A percentile compares a stretch with the other conserved stretches of the same genome.
Conservation (phyloP, 2,888 invertebrate genomes). For the Timandra comae region DNA sequence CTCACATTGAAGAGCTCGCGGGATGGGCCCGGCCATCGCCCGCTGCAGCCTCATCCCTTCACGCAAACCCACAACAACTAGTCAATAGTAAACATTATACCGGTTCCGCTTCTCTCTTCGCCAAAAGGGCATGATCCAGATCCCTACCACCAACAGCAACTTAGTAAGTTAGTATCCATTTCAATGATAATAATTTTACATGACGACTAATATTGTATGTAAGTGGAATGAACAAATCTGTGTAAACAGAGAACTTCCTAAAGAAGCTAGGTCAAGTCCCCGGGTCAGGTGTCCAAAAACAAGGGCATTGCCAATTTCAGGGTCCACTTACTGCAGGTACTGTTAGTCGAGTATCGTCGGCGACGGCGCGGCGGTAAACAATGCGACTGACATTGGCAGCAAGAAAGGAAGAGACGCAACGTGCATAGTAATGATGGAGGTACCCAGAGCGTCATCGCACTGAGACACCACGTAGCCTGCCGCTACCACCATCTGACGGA, state of each 20-base stretch:
- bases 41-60: conserved; percentile 29
- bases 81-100: conserved; percentile 48
- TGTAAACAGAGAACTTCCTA: conserved; percentile 15
- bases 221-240: conserved; percentile 4
- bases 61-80: conserved; percentile 28
- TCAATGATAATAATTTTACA: not conserved
- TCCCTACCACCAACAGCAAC: too few species aligned
- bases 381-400: conserved; percentile 69
- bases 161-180: too few species aligned
- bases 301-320: conserved; percentile 74
- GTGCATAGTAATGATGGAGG: conserved; percentile 56
- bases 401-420: conserved; percentile 68
- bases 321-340: conserved; percentile 62
- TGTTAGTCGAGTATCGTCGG: conserved; percentile 51
- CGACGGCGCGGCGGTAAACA: conserved; percentile 49
- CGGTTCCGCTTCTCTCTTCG: conserved; percentile 49
- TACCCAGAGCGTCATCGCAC: conserved; percentile 30
- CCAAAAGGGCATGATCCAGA: conserved; percentile 54
- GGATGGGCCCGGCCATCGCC: conserved; percentile 44
- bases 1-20: conserved; percentile 51
- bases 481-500: conserved; percentile 16
- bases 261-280: conserved; percentile 41
- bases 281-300: conserved; percentile 33
- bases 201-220: not conserved
- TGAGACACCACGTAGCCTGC: conserved; percentile 26